Conservation (phyloP, 2,113 vertebrate species). For the Chaetodon trifascialis region DNA sequence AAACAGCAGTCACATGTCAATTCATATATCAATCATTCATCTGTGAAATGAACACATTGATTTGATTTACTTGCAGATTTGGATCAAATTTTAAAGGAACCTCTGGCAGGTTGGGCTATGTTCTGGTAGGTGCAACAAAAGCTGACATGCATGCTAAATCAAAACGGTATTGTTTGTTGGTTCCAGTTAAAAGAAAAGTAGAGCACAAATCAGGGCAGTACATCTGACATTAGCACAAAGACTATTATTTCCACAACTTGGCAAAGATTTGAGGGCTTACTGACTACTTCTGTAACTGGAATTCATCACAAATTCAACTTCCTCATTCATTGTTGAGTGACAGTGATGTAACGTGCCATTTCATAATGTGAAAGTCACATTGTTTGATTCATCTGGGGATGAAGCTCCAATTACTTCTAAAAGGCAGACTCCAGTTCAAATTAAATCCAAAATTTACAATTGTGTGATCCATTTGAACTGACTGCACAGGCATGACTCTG, state of each 20-base stretch:
- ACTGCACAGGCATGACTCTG: background rate
- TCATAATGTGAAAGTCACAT: background rate
- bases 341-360: background rate
- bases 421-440: too few relatives aligned
- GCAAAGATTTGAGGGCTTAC: background rate
- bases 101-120: conserved; percentile 43
- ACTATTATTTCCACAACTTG: conserved; percentile 10
- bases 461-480: background rate
- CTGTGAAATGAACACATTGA: conserved; percentile 37
- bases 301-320: background rate
- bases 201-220: conserved; percentile 24
- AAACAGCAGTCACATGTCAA: conserved; percentile 65
- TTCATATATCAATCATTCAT: conserved; percentile 65
- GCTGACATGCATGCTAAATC: conserved; percentile 62
- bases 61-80: conserved; percentile 51
- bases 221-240: conserved; percentile 23
- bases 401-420: background rate
- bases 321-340: background rate
- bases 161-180: conserved; percentile 55
- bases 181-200: conserved; percentile 36
- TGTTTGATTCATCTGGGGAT: background rate
- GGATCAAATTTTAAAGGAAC: conserved; percentile 32
- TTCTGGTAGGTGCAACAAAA: conserved; percentile 49
- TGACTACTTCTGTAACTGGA: background rate
- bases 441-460: background rate